phyloP scores from a whole-genome alignment of 2,888 invertebrate species.

The Hemicrepidius hirtus region DNA sequence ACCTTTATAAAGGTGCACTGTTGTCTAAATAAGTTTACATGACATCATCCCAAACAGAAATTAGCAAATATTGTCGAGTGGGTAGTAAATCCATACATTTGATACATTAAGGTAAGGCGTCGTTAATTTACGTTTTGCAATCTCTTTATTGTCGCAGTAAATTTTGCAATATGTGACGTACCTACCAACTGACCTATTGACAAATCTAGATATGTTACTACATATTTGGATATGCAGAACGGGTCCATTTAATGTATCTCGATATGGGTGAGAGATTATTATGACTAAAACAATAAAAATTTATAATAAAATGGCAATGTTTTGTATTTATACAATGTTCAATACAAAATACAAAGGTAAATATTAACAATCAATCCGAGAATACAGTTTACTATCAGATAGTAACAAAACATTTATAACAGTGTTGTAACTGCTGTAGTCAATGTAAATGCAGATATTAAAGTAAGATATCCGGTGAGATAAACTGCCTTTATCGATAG shows the following conservation, averaged over 20 bases:
- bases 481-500: conserved; percentile 86
- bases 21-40: conserved; percentile 17
- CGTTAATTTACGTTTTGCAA: conserved; percentile 24
- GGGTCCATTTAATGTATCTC: too few relatives aligned
- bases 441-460: conserved; percentile 41
- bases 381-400: background rate
- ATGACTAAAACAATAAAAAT: too few relatives aligned
- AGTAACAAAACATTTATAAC: background rate
- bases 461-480: conserved; percentile 79
- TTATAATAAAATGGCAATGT: too few relatives aligned
- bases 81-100: conserved; percentile 6
- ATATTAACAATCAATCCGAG: too few relatives aligned
- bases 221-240: background rate
- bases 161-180: conserved; percentile 6
- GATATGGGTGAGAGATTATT: too few relatives aligned
- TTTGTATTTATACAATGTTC: too few relatives aligned
- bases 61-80: conserved; percentile 25
- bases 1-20: conserved; percentile 12
- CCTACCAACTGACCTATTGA: conserved; percentile 15
- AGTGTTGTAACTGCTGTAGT: background rate
- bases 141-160: conserved; percentile 13
- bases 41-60: conserved; percentile 29
- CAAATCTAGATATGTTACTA: background rate
- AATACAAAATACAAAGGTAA: too few relatives aligned
- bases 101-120: background rate